Evolutionary conservation across 1,140 invertebrate species (phyloP).

Genomic region (Caenorhabditis brenneri): DNA sequence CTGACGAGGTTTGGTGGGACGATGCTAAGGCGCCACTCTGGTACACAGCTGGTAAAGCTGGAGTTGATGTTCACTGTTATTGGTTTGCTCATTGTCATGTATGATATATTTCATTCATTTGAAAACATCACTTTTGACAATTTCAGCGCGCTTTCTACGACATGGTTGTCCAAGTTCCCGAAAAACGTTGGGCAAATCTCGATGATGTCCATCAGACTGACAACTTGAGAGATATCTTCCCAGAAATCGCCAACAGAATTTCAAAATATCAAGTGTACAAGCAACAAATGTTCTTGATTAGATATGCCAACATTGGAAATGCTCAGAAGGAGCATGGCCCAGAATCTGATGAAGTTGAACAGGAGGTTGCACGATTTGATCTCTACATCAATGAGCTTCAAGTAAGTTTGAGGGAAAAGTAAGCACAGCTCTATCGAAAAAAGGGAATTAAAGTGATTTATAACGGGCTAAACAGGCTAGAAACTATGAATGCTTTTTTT

Average conservation of each 20-base stretch:
- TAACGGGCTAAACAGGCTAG: too few species aligned
- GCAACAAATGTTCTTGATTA: conserved; percentile 60
- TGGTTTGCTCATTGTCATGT: conserved; percentile 70
- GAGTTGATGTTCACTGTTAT: conserved; percentile 70
- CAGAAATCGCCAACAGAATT: conserved; percentile 65
- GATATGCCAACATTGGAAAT: conserved; percentile 47
- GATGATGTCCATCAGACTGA: conserved; percentile 43
- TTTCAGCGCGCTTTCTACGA: conserved; percentile 65
- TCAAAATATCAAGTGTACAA: conserved; percentile 67
- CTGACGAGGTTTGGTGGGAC: conserved; percentile 65
- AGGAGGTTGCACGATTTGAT: conserved; percentile 43
- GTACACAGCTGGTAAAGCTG: conserved; percentile 69
- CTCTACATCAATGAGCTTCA: conserved; percentile 36
- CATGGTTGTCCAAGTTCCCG: conserved; percentile 68
- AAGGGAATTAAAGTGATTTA: background rate
- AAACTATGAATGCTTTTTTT: too few species aligned
- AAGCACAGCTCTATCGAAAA: too few species aligned
- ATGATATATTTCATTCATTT: background rate
- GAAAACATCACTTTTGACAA: background rate
- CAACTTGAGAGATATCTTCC: conserved; percentile 44
- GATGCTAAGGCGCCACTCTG: conserved; percentile 62
- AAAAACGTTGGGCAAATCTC: conserved; percentile 44
- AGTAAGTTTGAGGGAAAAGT: conserved; percentile 10
- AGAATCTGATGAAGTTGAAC: conserved; percentile 48
- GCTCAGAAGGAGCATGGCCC: conserved; percentile 27